These are phyloP conservation scores for Ibidorhyncha struthersii DNA, from an alignment of 2,113 vertebrate species.

Conservation along the genomic window DNA sequence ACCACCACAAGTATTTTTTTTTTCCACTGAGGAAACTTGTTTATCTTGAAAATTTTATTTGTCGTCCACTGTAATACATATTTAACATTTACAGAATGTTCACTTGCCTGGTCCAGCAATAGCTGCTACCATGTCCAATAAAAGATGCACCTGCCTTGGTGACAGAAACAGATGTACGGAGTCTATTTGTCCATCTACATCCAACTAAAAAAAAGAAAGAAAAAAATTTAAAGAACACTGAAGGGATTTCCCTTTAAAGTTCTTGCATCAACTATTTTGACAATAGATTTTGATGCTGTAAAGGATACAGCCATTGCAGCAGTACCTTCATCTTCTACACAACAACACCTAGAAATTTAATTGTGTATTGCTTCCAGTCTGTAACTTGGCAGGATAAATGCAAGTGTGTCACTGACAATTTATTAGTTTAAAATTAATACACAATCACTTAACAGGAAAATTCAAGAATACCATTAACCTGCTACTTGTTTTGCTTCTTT, in stretches of 20 bases:
- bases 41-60: background rate
- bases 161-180: conserved; percentile 89
- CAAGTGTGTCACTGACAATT: background rate
- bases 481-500: background rate
- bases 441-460: background rate
- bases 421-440: background rate
- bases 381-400: background rate
- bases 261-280: background rate
- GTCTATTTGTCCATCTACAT: conserved; percentile 91
- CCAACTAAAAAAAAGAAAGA: conserved; percentile 78
- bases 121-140: conserved; percentile 91
- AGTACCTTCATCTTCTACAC: background rate
- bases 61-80: background rate
- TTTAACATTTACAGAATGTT: background rate
- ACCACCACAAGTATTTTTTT: background rate
- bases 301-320: background rate
- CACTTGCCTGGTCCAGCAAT: conserved; percentile 89
- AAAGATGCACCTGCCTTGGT: conserved; percentile 92
- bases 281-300: background rate
- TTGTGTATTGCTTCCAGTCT: background rate
- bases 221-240: background rate
- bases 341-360: background rate
- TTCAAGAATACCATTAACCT: background rate
- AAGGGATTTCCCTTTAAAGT: background rate
- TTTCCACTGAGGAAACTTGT: background rate